phyloP scores from a whole-genome alignment of 2,888 invertebrate genomes.

The Hedya salicella region DNA sequence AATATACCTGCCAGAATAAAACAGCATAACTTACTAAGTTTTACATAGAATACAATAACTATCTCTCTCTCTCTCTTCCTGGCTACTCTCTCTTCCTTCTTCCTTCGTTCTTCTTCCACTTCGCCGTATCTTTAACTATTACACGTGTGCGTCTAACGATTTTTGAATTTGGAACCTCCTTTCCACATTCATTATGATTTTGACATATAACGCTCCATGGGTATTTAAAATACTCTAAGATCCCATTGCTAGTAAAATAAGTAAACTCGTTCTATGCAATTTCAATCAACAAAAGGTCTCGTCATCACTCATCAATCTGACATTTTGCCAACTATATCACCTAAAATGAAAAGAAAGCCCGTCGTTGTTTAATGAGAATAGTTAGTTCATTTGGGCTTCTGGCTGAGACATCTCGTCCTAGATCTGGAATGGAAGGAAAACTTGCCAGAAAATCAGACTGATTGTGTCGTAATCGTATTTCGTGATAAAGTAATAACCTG shows the following conservation, averaged over 20 bases:
- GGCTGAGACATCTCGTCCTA: conserved; percentile 19
- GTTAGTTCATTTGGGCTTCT: conserved; percentile 5
- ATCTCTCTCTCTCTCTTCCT: too few species aligned
- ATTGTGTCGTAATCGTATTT: conserved; percentile 23
- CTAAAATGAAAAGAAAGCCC: not conserved
- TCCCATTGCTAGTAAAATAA: too few species aligned
- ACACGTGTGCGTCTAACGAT: too few species aligned
- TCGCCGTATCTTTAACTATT: too few species aligned
- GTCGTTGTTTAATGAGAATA: not conserved
- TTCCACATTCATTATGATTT: too few species aligned
- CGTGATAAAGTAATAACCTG: not conserved
- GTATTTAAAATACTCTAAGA: too few species aligned
- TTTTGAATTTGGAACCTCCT: too few species aligned
- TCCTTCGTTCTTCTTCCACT: too few species aligned
- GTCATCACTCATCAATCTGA: not conserved
- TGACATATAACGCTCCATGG: too few species aligned
- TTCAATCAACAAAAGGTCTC: not conserved
- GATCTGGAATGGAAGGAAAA: conserved; percentile 18
- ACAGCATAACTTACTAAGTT: not conserved
- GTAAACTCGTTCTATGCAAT: too few species aligned
- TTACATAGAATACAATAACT: too few species aligned
- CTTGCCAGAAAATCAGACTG: conserved; percentile 21
- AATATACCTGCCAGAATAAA: conserved; percentile 87
- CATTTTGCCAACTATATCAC: conserved; percentile 11
- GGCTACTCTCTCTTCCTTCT: too few species aligned